phyloP scores from a whole-genome alignment of 1,140 invertebrate species.

The Danaus melanippus region DNA sequence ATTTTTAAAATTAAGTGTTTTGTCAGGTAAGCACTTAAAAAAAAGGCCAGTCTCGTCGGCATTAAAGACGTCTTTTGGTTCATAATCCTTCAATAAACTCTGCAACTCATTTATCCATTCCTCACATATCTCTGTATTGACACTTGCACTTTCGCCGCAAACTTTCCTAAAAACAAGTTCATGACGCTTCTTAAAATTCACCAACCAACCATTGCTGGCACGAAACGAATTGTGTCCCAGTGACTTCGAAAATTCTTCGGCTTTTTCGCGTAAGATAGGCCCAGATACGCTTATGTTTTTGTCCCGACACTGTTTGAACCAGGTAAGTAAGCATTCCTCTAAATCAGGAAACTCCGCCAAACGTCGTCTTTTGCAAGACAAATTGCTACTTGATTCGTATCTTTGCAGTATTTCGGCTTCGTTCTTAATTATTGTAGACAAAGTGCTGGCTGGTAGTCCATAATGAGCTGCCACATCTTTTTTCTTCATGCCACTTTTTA shows the following conservation, averaged over 20 bases:
- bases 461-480: slow-evolving; percentile 11
- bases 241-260: slow-evolving; percentile 16
- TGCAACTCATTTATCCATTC: slow-evolving; percentile 21
- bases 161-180: slow-evolving; percentile 22
- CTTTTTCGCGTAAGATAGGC: slow-evolving; percentile 22
- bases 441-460: slow-evolving; percentile 10
- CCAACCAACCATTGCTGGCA: slow-evolving; percentile 22
- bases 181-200: slow-evolving; percentile 13
- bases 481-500: slow-evolving; percentile 12
- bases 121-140: slow-evolving; percentile 16
- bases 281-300: slow-evolving; percentile 12
- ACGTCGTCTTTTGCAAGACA: slow-evolving; percentile 10
- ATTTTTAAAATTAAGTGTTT: slow-evolving; percentile 22
- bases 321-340: slow-evolving; percentile 7
- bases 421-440: slow-evolving; percentile 14
- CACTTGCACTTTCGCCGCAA: slow-evolving; percentile 19
- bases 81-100: slow-evolving; percentile 17
- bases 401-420: slow-evolving; percentile 10
- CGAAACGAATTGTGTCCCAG: slow-evolving; percentile 17
- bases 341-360: slow-evolving; percentile 3
- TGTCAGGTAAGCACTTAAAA: slow-evolving; percentile 24
- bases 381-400: slow-evolving; percentile 6
- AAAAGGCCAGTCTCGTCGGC: slow-evolving; percentile 22
- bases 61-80: slow-evolving; percentile 23
- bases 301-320: slow-evolving; percentile 13